phyloP scores from a whole-genome alignment of 2,888 invertebrate genomes.

The Agonopterix heracliana region DNA sequence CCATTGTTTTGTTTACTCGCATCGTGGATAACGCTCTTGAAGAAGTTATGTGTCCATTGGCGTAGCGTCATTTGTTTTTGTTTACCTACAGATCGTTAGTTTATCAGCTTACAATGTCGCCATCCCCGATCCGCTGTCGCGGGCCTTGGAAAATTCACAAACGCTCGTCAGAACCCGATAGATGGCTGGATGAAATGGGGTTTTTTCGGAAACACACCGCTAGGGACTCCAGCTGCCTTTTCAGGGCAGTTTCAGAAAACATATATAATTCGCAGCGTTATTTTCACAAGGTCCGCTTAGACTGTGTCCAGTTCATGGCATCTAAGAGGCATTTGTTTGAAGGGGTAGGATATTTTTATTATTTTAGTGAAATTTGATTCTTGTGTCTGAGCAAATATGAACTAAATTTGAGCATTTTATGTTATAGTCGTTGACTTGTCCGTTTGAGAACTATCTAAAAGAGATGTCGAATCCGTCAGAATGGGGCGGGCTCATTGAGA shows the following conservation, averaged over 20 bases:
- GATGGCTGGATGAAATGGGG: conserved; percentile 86
- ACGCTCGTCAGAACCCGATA: conserved; percentile 77
- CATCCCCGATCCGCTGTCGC: conserved; percentile 66
- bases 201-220: conserved; percentile 92
- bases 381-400: conserved; percentile 8
- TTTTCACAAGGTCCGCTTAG: conserved; percentile 83
- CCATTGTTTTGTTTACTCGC: conserved; percentile 2
- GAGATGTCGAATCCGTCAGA: conserved; percentile 82
- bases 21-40: not conserved
- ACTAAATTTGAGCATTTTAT: conserved; percentile 35
- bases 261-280: conserved; percentile 81
- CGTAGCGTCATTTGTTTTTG: conserved; percentile 68
- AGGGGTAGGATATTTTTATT: conserved; percentile 62
- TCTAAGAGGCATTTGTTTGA: conserved; percentile 78
- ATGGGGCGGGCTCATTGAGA: conserved; percentile 82
- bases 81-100: conserved; percentile 70
- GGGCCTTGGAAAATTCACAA: conserved; percentile 69
- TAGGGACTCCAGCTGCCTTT: conserved; percentile 91
- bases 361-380: conserved; percentile 13
- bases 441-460: conserved; percentile 81
- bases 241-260: conserved; percentile 92
- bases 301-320: conserved; percentile 84
- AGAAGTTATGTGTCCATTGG: conserved; percentile 7
- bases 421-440: conserved; percentile 77
- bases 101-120: conserved; percentile 48